A percentile compares a stretch with the other conserved stretches of the same genome.
Evolutionary conservation across 2,888 invertebrate genomes (phyloP).

Genomic region (Cryptocephalus moraei): DNA sequence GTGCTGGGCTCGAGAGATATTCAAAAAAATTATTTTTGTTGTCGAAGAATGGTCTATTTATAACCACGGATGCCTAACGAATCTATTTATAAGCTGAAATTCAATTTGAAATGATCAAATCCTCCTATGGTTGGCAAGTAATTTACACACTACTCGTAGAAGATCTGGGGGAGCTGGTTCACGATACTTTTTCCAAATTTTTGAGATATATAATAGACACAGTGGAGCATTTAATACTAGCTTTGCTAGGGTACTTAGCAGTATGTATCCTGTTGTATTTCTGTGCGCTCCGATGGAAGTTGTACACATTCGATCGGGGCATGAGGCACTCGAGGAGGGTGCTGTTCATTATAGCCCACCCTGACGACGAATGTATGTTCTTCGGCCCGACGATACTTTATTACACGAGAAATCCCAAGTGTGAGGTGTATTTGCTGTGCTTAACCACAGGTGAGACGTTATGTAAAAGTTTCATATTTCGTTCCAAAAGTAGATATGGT

Average conservation of each 20-base stretch:
- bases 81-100: slow-evolving; percentile 26
- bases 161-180: slow-evolving; percentile 10
- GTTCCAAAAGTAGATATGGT: too few species aligned
- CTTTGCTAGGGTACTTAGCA: slow-evolving; percentile 43
- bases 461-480: background rate
- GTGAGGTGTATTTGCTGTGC: slow-evolving; percentile 71
- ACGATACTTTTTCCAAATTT: slow-evolving; percentile 10
- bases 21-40: background rate
- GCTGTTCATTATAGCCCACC: slow-evolving; percentile 85
- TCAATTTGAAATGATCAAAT: slow-evolving; percentile 30
- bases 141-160: slow-evolving; percentile 12
- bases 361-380: slow-evolving; percentile 99
- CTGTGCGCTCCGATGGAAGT: slow-evolving; percentile 34
- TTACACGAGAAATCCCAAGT: slow-evolving; percentile 50
- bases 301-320: slow-evolving; percentile 42
- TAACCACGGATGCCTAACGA: slow-evolving; percentile 19
- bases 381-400: slow-evolving; percentile 84
- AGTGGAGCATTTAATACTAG: slow-evolving; percentile 46
- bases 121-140: slow-evolving; percentile 23
- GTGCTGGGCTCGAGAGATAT: too few species aligned
- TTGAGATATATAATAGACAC: slow-evolving; percentile 40
- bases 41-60: slow-evolving; percentile 3
- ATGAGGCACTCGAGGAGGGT: slow-evolving; percentile 50
- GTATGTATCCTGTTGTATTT: slow-evolving; percentile 41
- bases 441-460: slow-evolving; percentile 62